phyloP scores from a whole-genome alignment of 2,797 vertebrate genomes.

The Decapterus maruadsi region DNA sequence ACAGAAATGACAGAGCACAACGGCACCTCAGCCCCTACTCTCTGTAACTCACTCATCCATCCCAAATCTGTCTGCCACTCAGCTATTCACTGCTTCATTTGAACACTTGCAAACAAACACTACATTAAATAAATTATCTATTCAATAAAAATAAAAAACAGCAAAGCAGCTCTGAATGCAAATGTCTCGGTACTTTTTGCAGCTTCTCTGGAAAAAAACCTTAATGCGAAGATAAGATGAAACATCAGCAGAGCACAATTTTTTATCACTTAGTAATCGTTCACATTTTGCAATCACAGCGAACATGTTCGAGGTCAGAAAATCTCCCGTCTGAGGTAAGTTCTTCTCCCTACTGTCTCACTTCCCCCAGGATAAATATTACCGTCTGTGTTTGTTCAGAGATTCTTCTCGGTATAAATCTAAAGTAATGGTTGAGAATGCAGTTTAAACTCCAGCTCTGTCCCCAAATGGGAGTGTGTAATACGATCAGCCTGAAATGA shows the following conservation, averaged over 20 bases:
- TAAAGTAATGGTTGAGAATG: constrained; percentile 62
- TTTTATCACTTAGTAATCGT: constrained; percentile 34
- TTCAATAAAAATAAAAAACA: constrained; percentile 5
- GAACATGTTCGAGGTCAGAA: constrained; percentile 41
- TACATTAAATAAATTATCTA: neutral
- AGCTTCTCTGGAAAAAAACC: constrained; percentile 1
- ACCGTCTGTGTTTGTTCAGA: constrained; percentile 49
- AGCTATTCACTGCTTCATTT: neutral
- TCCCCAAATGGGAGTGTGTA: constrained; percentile 67
- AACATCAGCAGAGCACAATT: constrained; percentile 9
- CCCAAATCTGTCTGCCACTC: neutral
- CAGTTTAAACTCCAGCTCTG: constrained; percentile 59
- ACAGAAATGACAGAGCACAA: neutral
- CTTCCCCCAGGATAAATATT: constrained; percentile 45
- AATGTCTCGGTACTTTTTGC: neutral
- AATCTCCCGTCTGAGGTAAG: constrained; percentile 54
- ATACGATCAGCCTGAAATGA: constrained; percentile 71
- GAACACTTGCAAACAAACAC: neutral
- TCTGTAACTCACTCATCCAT: neutral
- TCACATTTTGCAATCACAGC: constrained; percentile 59
- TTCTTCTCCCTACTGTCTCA: constrained; percentile 46
- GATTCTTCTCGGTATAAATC: constrained; percentile 62
- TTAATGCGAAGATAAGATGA: constrained; percentile 17
- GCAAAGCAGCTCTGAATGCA: neutral
- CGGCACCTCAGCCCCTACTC: neutral